Percentiles rank a stretch among this genome's conserved stretches.
These are phyloP conservation scores for Pelecanus crispus DNA, from an alignment of 2,113 vertebrate genomes.

Conservation along the genomic window DNA sequence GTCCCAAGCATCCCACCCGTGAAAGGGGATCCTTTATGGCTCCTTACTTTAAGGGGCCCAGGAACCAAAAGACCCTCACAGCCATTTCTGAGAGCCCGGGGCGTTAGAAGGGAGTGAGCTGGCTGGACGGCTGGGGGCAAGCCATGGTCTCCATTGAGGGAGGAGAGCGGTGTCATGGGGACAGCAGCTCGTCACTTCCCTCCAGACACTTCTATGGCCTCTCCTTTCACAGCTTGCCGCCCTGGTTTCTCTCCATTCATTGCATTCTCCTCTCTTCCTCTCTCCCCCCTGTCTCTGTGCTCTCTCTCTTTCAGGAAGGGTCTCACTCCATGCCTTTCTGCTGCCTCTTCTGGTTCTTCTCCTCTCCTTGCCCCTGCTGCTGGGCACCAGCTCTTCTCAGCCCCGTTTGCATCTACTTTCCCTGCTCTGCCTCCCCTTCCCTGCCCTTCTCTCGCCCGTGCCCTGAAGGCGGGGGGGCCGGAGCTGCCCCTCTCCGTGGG, in stretches of 20 bases:
- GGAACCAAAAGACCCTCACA: not conserved
- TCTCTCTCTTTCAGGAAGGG: slow-evolving; percentile 58
- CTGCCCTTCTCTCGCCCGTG: slow-evolving; percentile 37
- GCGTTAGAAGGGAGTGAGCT: not conserved
- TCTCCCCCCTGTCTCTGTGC: not conserved
- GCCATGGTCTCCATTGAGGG: accelerated
- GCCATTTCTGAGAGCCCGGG: not conserved
- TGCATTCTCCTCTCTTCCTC: not conserved
- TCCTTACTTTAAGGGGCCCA: not conserved
- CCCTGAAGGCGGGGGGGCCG: slow-evolving; percentile 28
- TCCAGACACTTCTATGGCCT: not conserved
- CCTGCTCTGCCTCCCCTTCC: slow-evolving; percentile 53
- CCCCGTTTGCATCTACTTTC: slow-evolving; percentile 65
- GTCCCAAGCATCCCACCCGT: not conserved
- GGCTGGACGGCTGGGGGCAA: accelerated
- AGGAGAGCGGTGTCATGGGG: accelerated
- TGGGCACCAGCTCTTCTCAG: slow-evolving; percentile 68
- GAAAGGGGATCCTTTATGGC: not conserved
- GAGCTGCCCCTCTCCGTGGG: slow-evolving; percentile 54
- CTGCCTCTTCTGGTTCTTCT: slow-evolving; percentile 67
- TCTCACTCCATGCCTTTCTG: slow-evolving; percentile 63
- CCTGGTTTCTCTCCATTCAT: slow-evolving; percentile 41
- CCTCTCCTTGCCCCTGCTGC: slow-evolving; percentile 51
- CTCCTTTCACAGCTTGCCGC: not conserved
- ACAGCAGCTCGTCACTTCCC: not conserved